These are phyloP conservation scores for Trichosurus vulpecula DNA, from an alignment of 2,797 vertebrate genomes.

Conservation along the genomic window DNA sequence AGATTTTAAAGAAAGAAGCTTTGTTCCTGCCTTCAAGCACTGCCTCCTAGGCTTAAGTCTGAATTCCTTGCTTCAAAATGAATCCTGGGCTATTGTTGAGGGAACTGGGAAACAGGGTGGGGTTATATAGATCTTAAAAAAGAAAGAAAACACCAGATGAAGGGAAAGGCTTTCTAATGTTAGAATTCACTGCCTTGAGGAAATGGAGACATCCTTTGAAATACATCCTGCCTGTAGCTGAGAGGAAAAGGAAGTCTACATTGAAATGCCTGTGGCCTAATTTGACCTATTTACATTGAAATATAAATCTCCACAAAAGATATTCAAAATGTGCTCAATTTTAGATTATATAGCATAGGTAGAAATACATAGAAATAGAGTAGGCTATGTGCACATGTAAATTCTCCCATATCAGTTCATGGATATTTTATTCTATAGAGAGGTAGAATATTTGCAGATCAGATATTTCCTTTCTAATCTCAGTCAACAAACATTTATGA, in stretches of 20 bases:
- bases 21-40: background rate
- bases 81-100: background rate
- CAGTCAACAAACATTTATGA: background rate
- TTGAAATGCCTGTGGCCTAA: conserved; percentile 39
- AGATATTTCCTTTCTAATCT: background rate
- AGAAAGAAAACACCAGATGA: conserved; percentile 45
- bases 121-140: conserved; percentile 15
- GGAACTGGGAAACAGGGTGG: conserved; percentile 23
- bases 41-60: conserved; percentile 13
- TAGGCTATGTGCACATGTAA: background rate
- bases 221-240: conserved; percentile 29
- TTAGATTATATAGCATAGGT: background rate
- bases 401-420: background rate
- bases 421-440: background rate
- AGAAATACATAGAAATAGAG: conserved; percentile 27
- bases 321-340: conserved; percentile 7
- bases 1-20: conserved; percentile 16
- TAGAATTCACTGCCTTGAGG: background rate
- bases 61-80: conserved; percentile 24
- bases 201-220: conserved; percentile 14
- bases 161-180: conserved; percentile 4
- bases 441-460: background rate
- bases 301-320: conserved; percentile 15
- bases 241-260: conserved; percentile 44
- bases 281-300: conserved; percentile 41